phyloP scores from a whole-genome alignment of 2,113 vertebrate genomes.

The Sinocyclocheilus rhinocerous region DNA sequence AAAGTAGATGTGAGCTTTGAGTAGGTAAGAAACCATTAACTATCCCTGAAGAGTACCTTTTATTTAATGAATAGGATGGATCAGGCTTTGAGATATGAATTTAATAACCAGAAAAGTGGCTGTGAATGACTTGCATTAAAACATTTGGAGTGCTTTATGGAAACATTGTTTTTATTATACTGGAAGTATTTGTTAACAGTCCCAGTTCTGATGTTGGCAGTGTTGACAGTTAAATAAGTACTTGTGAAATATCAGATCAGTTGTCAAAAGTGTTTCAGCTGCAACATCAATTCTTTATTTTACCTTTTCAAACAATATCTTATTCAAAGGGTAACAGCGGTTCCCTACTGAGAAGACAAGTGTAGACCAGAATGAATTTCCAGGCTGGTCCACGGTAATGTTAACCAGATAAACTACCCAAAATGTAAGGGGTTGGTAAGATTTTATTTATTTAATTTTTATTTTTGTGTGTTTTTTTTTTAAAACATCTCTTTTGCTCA shows the following conservation, averaged over 20 bases:
- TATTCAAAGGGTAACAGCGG: neutral
- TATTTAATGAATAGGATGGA: slow-evolving; percentile 26
- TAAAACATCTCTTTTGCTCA: too few species aligned
- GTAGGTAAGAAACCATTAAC: slow-evolving; percentile 18
- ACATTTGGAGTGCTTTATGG: slow-evolving; percentile 1
- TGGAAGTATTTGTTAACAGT: slow-evolving; percentile 11
- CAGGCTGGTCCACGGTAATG: neutral
- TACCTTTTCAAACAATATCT: slow-evolving; percentile 1
- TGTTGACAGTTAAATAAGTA: slow-evolving; percentile 20
- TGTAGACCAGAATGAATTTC: neutral
- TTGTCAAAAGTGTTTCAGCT: neutral
- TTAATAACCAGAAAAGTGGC: slow-evolving; percentile 28
- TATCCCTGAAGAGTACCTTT: slow-evolving; percentile 14
- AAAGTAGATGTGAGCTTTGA: slow-evolving; percentile 7
- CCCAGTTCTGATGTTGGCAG: neutral
- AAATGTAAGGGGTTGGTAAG: too few species aligned
- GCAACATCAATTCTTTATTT: neutral
- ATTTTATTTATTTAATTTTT: too few species aligned
- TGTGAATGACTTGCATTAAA: slow-evolving; percentile 3
- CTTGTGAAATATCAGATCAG: neutral
- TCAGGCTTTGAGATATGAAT: neutral
- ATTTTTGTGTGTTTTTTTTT: too few species aligned
- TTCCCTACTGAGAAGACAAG: neutral
- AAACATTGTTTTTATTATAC: slow-evolving; percentile 15
- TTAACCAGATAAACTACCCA: neutral